Percentiles rank a stretch among this genome's conserved stretches.
Evolutionary conservation across 2,888 invertebrate species (phyloP).

Genomic region (Pristionchus arcanus): DNA sequence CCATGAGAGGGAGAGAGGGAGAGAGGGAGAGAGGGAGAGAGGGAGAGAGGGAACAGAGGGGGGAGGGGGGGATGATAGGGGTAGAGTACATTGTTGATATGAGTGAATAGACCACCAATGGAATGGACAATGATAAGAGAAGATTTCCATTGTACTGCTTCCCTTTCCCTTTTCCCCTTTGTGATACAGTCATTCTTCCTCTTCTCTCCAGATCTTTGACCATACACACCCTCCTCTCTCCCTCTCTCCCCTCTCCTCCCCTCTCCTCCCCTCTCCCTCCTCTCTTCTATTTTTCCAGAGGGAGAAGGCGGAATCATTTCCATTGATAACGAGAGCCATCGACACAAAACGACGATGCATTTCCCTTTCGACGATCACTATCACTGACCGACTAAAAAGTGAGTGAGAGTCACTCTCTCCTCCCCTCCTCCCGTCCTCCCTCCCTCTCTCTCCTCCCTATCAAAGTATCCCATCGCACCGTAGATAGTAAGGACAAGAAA

Average conservation of each 20-base stretch:
- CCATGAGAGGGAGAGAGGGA: no score
- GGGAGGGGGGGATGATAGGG: background rate
- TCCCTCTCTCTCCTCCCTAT: conserved; percentile 3
- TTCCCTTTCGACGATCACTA: background rate
- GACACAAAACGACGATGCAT: background rate
- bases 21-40: no score
- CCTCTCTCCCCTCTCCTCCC: no score
- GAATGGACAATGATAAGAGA: background rate
- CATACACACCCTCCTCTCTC: background rate
- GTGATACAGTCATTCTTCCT: conserved; percentile 8
- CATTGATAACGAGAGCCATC: background rate
- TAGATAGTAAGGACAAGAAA: conserved; percentile 17
- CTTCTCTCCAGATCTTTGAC: conserved; percentile 14
- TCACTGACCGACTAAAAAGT: background rate
- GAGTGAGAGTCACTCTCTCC: background rate
- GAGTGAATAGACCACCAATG: background rate
- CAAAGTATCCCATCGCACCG: conserved; percentile 30
- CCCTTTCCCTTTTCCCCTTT: conserved; percentile 6
- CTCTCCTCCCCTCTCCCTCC: background rate
- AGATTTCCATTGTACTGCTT: background rate
- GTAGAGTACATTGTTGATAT: background rate
- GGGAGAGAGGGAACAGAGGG: background rate
- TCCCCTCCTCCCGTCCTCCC: conserved; percentile 9
- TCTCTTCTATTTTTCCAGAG: conserved; percentile 23
- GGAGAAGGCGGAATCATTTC: background rate